A percentile compares a stretch with the other conserved stretches of the same genome.
These are phyloP conservation scores for Hirtodrosophila alboralis DNA, from an alignment of 2,888 invertebrate genomes.

Conservation along the genomic window DNA sequence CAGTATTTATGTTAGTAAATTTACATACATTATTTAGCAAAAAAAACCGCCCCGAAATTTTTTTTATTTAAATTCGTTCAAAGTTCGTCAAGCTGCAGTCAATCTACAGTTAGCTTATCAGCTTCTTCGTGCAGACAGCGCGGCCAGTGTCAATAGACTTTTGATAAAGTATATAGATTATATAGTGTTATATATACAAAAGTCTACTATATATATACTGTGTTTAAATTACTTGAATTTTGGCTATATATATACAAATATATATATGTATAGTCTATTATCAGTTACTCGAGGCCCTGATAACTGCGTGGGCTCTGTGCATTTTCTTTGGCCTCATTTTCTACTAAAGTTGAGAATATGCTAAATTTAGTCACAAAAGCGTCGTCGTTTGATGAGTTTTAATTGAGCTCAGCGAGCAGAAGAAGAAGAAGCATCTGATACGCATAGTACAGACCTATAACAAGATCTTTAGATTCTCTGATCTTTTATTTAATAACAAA, in stretches of 20 bases:
- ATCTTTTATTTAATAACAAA: too few species aligned
- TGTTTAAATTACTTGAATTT: too few species aligned
- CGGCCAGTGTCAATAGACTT: slow-evolving; percentile 71
- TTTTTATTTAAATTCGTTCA: slow-evolving; percentile 46
- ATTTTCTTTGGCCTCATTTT: slow-evolving; percentile 8
- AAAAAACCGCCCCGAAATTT: slow-evolving; percentile 7
- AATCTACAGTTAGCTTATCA: slow-evolving; percentile 57
- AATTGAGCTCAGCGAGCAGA: slow-evolving; percentile 10
- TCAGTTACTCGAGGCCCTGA: slow-evolving; percentile 5
- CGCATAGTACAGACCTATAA: too few species aligned
- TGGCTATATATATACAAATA: slow-evolving; percentile 1
- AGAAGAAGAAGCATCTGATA: slow-evolving; percentile 7
- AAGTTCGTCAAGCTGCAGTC: slow-evolving; percentile 54
- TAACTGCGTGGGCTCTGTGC: background rate
- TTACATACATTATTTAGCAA: slow-evolving; percentile 4
- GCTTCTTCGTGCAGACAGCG: slow-evolving; percentile 63
- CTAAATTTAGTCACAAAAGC: slow-evolving; percentile 47
- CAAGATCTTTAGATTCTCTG: too few species aligned
- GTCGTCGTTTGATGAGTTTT: slow-evolving; percentile 5
- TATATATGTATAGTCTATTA: slow-evolving; percentile 11
- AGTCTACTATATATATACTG: too few species aligned
- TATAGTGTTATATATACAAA: too few species aligned
- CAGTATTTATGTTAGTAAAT: background rate
- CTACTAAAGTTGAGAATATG: slow-evolving; percentile 12
- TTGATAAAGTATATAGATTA: slow-evolving; percentile 45